Conservation (phyloP, 2,797 vertebrate species). For the Capromys pilorides region DNA sequence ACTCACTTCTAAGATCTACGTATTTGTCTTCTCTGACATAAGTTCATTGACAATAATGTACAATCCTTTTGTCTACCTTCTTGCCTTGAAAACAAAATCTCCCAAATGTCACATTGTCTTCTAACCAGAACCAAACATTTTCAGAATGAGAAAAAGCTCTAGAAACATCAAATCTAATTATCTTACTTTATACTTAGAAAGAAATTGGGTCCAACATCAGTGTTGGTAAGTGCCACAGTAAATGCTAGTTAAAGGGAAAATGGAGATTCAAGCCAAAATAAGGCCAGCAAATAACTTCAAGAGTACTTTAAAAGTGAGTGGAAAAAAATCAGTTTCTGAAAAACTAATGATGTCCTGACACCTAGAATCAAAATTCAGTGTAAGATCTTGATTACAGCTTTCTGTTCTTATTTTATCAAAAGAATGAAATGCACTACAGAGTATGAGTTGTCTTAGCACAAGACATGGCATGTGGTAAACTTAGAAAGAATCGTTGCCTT, state of each 20-base stretch:
- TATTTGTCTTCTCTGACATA: neutral
- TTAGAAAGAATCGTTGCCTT: neutral
- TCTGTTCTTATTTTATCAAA: neutral
- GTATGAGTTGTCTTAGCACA: neutral
- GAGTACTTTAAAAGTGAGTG: neutral
- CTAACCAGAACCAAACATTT: neutral
- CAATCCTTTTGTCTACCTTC: neutral
- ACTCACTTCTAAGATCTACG: neutral
- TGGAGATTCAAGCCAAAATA: neutral
- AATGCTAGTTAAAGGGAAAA: slow-evolving; percentile 20
- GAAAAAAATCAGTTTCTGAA: neutral
- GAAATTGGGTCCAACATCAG: neutral
- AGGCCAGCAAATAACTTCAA: neutral
- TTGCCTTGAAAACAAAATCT: neutral
- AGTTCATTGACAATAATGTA: neutral
- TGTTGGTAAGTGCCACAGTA: neutral
- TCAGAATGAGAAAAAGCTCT: neutral
- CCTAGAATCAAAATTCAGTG: neutral
- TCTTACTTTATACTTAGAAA: neutral
- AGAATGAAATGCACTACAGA: slow-evolving; percentile 24
- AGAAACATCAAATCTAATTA: neutral
- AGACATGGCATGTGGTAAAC: neutral
- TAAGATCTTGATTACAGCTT: neutral
- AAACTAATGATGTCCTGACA: neutral
- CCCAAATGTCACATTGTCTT: neutral